A percentile compares a stretch with the other conserved stretches of the same genome.
These are phyloP conservation scores for Oscheius onirici DNA, from an alignment of 2,888 invertebrate species.

Conservation along the genomic window DNA sequence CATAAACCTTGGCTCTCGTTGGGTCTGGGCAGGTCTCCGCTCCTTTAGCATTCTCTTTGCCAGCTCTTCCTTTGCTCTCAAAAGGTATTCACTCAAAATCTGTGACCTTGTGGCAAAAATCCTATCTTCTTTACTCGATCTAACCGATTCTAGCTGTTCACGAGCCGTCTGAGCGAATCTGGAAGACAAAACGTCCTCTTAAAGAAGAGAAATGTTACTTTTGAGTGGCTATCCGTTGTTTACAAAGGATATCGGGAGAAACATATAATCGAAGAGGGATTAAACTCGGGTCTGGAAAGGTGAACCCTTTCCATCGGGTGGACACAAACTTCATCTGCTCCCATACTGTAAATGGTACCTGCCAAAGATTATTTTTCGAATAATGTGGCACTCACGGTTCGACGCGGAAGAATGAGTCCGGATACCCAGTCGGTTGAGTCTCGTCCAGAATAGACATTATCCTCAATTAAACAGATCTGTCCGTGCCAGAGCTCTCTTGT, in stretches of 20 bases:
- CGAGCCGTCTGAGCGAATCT: constrained; percentile 12
- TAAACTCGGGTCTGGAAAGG: constrained; percentile 7
- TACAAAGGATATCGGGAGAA: constrained; percentile 12
- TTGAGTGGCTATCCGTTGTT: background rate
- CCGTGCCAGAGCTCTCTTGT: background rate
- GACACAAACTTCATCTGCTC: constrained; percentile 9
- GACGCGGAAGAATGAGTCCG: background rate
- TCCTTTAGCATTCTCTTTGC: constrained; percentile 3
- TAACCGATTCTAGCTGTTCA: constrained; percentile 4
- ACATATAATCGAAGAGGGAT: constrained; percentile 6
- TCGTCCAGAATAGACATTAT: background rate
- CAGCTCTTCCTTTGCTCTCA: constrained; percentile 19
- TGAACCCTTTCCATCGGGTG: constrained; percentile 15
- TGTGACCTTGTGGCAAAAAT: constrained; percentile 2
- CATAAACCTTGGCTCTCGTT: constrained; percentile 16
- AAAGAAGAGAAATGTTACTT: background rate
- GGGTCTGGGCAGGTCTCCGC: background rate
- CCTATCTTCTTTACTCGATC: constrained; percentile 1
- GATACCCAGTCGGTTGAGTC: constrained; percentile 24
- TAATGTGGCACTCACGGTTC: background rate
- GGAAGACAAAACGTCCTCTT: background rate
- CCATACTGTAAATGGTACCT: constrained; percentile 1
- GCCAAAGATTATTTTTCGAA: background rate
- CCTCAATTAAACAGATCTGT: background rate
- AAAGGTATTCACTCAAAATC: constrained; percentile 14